Evolutionary conservation across 2,113 vertebrate genomes (phyloP), one percentile per base, ranked within the genome.

Genomic region (Hipposideros armiger): DNA sequence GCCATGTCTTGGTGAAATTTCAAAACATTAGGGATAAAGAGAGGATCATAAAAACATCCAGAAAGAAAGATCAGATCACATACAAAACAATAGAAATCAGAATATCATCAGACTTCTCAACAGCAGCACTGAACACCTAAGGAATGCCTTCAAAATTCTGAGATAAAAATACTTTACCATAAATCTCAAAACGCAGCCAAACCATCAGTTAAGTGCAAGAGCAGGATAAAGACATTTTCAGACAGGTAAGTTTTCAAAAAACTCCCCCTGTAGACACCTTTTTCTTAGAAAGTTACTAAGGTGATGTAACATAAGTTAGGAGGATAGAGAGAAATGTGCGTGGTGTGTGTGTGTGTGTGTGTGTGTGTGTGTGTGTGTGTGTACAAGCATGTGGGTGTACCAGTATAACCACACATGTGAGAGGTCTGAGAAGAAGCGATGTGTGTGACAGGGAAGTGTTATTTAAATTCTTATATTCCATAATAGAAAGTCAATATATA

Each of bases 141-240:
- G 32, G 74, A 81, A 81, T 81, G 82, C 74, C 66, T 81, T 73
- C 66, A 16, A 54, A 58, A 26, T 73, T 87, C 50, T 81, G 6
- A 36, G 74, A 40, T 76, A 88, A 64, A 82, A 89, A 88, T 73
- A 14, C 10, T 82, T 54, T 19, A 45, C 11, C 7, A 3, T 78
- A 78, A 74, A 62, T 76, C 70, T 67, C 66, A 94, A 72, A 82
- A 64, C 58, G n/a, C 28, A 74, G 36, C n/a, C 69, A 87, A 77
- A 69, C 36, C 36, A 67, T 85, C 81, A n/a, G 36, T 81, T 3
- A 82, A 26, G 11, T 62, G 7, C 28, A 45, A 70, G 42, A 40
- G 19, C 56, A 74, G 16, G 30, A 54, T 81, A 91, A 73, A 81
- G 47, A 58, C 58, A 58, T 67, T 67, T 82, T 74, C 32, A 82